Conservation (phyloP, 2,113 vertebrate genomes). For the Thalassoma bifasciatum region DNA sequence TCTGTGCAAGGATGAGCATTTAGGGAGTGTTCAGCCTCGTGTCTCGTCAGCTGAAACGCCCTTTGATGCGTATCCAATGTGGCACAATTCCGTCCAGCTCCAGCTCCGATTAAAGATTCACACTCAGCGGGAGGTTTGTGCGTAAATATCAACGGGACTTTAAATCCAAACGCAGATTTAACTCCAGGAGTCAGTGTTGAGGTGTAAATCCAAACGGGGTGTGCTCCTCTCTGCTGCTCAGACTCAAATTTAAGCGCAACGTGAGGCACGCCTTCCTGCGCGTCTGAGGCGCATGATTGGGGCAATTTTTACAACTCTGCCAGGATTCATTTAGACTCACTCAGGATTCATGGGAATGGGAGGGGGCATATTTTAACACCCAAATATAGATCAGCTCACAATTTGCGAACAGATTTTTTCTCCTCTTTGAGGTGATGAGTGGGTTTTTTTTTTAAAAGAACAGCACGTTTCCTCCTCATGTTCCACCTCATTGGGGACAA, state of each 20-base stretch:
- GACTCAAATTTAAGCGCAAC: slow-evolving; percentile 70
- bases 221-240: slow-evolving; percentile 27
- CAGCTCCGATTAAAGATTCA: slow-evolving; percentile 8
- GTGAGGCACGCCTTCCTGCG: slow-evolving; percentile 69
- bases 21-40: not conserved
- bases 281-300: slow-evolving; percentile 74
- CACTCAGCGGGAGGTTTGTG: not conserved
- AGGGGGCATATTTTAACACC: slow-evolving; percentile 22
- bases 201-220: slow-evolving; percentile 41
- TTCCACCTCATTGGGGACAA: too few relatives aligned
- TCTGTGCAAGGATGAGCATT: slow-evolving; percentile 12
- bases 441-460: slow-evolving; percentile 1
- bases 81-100: slow-evolving; percentile 33
- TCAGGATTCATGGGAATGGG: slow-evolving; percentile 25
- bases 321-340: slow-evolving; percentile 28
- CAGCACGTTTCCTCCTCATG: not conserved
- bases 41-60: not conserved
- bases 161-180: not conserved
- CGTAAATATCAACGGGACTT: not conserved
- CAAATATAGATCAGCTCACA: slow-evolving; percentile 28
- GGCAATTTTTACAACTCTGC: slow-evolving; percentile 65
- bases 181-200: not conserved
- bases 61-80: slow-evolving; percentile 55
- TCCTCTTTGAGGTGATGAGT: not conserved
- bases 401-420: not conserved